Evolutionary conservation across 2,888 invertebrate species (phyloP).

Genomic region (Leptinotarsa peninsularis): DNA sequence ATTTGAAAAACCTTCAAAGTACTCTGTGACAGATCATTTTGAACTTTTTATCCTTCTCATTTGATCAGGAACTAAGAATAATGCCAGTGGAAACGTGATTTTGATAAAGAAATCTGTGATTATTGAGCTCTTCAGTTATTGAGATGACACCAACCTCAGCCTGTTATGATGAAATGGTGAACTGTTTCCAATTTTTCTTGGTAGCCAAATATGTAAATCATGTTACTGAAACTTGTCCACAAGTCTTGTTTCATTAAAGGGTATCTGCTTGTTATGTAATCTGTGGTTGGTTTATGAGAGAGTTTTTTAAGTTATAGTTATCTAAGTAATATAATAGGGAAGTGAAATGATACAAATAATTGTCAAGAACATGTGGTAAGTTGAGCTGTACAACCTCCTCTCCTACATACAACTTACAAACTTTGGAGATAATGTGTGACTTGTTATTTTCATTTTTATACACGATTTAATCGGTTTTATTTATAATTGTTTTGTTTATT

Average conservation of each 20-base stretch:
- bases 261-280: neutral
- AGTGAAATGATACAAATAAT: neutral
- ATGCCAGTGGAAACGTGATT: too few species aligned
- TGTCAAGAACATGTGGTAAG: neutral
- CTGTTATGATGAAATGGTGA: too few species aligned
- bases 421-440: neutral
- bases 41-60: too few species aligned
- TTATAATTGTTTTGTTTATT: constrained; percentile 25
- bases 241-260: neutral
- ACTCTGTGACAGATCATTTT: too few species aligned
- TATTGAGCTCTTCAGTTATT: too few species aligned
- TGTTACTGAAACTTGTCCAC: too few species aligned
- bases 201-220: too few species aligned
- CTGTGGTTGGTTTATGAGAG: neutral
- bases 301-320: neutral
- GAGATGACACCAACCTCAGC: too few species aligned
- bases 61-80: too few species aligned
- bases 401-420: neutral
- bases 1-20: too few species aligned
- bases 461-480: constrained; percentile 7
- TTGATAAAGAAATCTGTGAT: too few species aligned
- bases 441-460: constrained; percentile 6
- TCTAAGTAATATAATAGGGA: neutral
- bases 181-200: too few species aligned
- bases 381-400: neutral